These are phyloP conservation scores for Pheosia gnoma DNA, from an alignment of 2,888 invertebrate genomes.

Conservation along the genomic window DNA sequence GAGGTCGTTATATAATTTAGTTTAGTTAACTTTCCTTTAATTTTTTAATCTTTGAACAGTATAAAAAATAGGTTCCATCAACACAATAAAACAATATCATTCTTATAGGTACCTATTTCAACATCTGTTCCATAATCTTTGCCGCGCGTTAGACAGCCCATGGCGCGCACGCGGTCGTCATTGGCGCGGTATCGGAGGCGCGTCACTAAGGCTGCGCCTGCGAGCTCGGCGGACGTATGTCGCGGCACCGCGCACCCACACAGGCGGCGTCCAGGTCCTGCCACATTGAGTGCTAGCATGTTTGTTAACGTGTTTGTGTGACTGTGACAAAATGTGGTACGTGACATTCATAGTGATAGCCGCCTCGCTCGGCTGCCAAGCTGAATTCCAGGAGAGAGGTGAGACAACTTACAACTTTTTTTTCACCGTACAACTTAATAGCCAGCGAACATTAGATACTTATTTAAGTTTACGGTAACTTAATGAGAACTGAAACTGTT, in stretches of 20 bases:
- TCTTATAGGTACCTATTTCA: conserved; percentile 2
- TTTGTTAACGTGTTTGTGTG: conserved; percentile 54
- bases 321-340: conserved; percentile 68
- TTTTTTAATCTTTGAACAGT: no score
- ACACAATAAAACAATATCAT: no score
- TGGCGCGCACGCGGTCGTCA: conserved; percentile 5
- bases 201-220: conserved; percentile 62
- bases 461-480: conserved; percentile 29
- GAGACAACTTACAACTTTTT: conserved; percentile 27
- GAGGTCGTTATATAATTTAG: no score
- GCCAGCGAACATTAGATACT: background rate
- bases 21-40: no score
- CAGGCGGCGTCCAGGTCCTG: conserved; percentile 18
- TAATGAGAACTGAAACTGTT: conserved; percentile 32
- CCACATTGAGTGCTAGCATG: conserved; percentile 59
- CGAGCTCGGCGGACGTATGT: conserved; percentile 61
- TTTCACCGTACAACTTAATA: background rate
- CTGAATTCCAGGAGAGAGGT: conserved; percentile 77
- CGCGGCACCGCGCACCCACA: conserved; percentile 11
- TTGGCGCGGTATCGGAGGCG: conserved; percentile 31
- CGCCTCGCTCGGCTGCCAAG: conserved; percentile 43
- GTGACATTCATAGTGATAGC: conserved; percentile 48
- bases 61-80: no score
- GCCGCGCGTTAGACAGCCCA: conserved; percentile 12
- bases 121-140: conserved; percentile 24